phyloP scores from a whole-genome alignment of 2,113 vertebrate genomes.

The Perca flavescens region DNA sequence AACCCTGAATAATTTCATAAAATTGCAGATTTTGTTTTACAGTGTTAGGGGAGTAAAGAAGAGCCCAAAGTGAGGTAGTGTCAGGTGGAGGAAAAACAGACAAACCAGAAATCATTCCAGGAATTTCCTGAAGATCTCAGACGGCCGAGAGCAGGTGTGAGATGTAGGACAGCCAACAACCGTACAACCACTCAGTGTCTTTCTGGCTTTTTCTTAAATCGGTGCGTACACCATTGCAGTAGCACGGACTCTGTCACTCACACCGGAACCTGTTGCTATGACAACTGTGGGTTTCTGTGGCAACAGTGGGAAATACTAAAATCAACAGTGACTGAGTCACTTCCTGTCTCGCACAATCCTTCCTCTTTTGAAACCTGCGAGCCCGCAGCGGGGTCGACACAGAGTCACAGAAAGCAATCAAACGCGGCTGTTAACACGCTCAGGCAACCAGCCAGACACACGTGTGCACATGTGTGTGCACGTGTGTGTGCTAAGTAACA shows the following conservation, averaged over 20 bases:
- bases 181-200: neutral
- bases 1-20: no score
- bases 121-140: constrained; percentile 19
- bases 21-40: no score
- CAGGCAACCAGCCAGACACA: neutral
- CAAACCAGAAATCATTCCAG: neutral
- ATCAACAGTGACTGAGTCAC: constrained; percentile 84
- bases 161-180: neutral
- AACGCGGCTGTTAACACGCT: neutral
- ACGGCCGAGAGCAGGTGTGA: neutral
- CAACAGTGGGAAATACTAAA: constrained; percentile 75
- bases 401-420: constrained; percentile 1
- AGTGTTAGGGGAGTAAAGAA: no score
- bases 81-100: neutral
- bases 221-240: neutral
- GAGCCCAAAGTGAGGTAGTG: neutral
- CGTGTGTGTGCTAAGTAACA: neutral
- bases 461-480: neutral
- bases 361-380: constrained; percentile 67
- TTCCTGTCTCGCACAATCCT: constrained; percentile 79
- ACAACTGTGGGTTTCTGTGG: constrained; percentile 79
- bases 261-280: constrained; percentile 82
- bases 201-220: no score
- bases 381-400: constrained; percentile 9
- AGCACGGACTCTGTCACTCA: constrained; percentile 15